Base-by-base conservation (phyloP, 2,113 vertebrate genomes). In the Sphaerodactylus townsendi region DNA sequence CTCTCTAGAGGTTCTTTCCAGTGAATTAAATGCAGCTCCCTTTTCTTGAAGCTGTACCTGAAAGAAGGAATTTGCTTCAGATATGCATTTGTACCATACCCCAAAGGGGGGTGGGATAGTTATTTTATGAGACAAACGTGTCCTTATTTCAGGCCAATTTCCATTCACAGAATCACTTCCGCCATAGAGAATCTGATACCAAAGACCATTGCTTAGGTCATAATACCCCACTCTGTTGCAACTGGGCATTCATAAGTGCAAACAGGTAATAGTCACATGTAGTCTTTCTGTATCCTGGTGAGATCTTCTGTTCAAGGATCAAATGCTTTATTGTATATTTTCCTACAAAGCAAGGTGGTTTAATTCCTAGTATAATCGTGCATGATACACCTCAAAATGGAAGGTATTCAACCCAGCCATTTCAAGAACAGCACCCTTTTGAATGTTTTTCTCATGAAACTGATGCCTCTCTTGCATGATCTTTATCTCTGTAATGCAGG, bases 401-500 rank as follows among this genome's bases (percentile, higher is more conserved):
- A 92, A 84, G 84, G 84, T 84, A 88, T 88, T 87, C 90, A 72
- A 81, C 39, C 80, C 81, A 90, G 89, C 28, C 39, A 85, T 87
- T 64, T 82, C 4, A 76, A 56, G 83, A 81, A 87, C 83, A 89
- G 83, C 72, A 77, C 84, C 85, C 85, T 79, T n/a, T 62, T 72
- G 84, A 83, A 75, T 62, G 46, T 19, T 66, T 53, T 91, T 91
- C 65, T 75, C 76, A 78, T 86, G 81, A 86, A 85, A 66, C 4
- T 87, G 41, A 41, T 82, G 53, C 79, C 65, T 64, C 50, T 46
- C 86, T 87, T 84, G 6, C n/a, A 86, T 88, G 89, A 56, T 37
- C 64, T 28, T 88, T 91, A 88, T 89, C 86, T 76, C 92, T 93
- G 91, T 91, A 86, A 92, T 90, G 90, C 89, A 86, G 87, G 91